Conservation (phyloP, 2,113 vertebrate species). For the Pseudopodoces humilis region DNA sequence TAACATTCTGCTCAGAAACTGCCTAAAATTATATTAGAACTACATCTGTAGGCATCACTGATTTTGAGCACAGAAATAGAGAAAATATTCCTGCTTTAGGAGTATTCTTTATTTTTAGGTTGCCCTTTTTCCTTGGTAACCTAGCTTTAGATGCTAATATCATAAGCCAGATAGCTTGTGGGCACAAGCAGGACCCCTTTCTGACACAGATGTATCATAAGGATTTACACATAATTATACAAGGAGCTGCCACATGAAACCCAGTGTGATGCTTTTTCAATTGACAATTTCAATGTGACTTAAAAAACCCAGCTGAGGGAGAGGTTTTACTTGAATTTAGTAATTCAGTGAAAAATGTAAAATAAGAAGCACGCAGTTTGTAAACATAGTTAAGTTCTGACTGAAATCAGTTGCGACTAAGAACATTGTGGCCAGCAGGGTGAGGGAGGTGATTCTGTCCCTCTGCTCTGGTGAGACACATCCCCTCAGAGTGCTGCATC, state of each 20-base stretch:
- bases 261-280: background rate
- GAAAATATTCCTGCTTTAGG: background rate
- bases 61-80: background rate
- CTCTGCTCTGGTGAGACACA: background rate
- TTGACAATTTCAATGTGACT: background rate
- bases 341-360: background rate
- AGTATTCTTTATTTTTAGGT: background rate
- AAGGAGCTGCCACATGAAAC: background rate
- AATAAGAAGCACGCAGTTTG: background rate
- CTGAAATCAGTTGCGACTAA: background rate
- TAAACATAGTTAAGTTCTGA: background rate
- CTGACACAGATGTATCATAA: fast-evolving
- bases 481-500: background rate
- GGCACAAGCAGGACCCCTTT: background rate
- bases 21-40: background rate
- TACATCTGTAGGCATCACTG: background rate
- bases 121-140: background rate
- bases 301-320: background rate
- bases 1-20: background rate
- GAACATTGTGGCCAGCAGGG: background rate
- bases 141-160: background rate
- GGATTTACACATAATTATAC: background rate
- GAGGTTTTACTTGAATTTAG: background rate
- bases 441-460: background rate
- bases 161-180: background rate